Evolutionary conservation across 2,888 invertebrate species (phyloP).

Genomic region (Brenthis hecate): DNA sequence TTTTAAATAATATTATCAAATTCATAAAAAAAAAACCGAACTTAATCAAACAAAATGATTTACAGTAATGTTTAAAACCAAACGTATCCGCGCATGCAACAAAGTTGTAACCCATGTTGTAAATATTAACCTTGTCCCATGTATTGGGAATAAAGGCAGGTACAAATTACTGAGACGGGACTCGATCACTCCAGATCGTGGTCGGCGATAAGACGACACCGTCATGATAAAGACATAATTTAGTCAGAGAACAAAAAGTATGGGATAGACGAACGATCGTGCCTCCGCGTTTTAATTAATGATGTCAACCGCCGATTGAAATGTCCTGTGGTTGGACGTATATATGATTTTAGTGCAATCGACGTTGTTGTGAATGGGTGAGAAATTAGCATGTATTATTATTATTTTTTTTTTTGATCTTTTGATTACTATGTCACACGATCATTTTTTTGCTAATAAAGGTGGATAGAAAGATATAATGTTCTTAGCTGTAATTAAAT

Average conservation of each 20-base stretch:
- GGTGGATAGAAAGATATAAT: no score
- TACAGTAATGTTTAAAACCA: background rate
- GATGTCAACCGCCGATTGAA: constrained; percentile 63
- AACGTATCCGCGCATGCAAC: constrained; percentile 10
- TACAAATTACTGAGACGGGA: constrained; percentile 73
- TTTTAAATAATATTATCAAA: no score
- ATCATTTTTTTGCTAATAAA: no score
- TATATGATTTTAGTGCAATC: constrained; percentile 24
- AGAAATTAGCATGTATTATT: no score
- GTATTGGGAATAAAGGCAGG: constrained; percentile 61
- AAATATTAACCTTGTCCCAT: constrained; percentile 49
- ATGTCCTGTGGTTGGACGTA: constrained; percentile 53
- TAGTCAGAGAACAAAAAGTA: constrained; percentile 75
- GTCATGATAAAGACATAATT: constrained; percentile 80
- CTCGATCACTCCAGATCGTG: constrained; percentile 75
- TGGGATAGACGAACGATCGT: constrained; percentile 72
- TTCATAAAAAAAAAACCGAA: no score
- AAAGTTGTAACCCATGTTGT: constrained; percentile 34
- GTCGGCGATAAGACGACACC: constrained; percentile 64
- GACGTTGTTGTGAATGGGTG: background rate
- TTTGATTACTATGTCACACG: no score
- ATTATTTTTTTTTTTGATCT: no score
- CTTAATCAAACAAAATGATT: background rate
- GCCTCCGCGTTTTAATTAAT: constrained; percentile 73
- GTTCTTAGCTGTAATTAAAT: no score